Evolutionary conservation across 2,113 vertebrate genomes (phyloP).

Genomic region (Hassar affinis): DNA sequence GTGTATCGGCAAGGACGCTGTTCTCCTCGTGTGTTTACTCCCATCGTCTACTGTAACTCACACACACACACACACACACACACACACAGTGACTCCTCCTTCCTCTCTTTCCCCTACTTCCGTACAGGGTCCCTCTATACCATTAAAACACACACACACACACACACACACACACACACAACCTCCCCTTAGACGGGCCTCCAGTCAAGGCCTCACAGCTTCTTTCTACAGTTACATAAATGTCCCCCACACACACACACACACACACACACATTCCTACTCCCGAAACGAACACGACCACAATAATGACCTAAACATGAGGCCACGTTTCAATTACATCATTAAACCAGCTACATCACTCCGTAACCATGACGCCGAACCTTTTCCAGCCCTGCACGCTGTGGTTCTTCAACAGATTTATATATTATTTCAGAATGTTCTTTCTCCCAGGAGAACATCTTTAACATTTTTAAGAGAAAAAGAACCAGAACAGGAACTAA

Average conservation of each 20-base stretch:
- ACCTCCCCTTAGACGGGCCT: conserved; percentile 50
- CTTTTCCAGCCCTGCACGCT: background rate
- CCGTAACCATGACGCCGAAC: background rate
- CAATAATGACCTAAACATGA: conserved; percentile 45
- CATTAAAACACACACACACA: conserved; percentile 42
- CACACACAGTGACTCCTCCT: conserved; percentile 43
- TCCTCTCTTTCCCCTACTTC: conserved; percentile 46
- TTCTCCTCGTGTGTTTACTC: background rate
- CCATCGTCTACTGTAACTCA: conserved; percentile 1
- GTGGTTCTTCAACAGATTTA: background rate
- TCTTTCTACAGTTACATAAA: conserved; percentile 56
- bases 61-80: conserved; percentile 3
- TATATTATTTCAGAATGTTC: background rate
- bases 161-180: conserved; percentile 44
- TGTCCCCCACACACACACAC: conserved; percentile 38
- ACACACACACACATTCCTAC: conserved; percentile 39
- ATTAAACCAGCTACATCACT: background rate
- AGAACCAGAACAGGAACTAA: background rate
- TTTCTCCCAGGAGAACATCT: background rate
- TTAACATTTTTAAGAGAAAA: no score
- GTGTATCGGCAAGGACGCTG: background rate
- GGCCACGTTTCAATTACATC: conserved; percentile 1
- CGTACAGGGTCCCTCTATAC: conserved; percentile 50
- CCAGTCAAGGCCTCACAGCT: conserved; percentile 54
- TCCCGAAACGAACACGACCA: conserved; percentile 39